Base-by-base conservation (phyloP, 2,888 invertebrate genomes). In the Cantharis lateralis region DNA sequence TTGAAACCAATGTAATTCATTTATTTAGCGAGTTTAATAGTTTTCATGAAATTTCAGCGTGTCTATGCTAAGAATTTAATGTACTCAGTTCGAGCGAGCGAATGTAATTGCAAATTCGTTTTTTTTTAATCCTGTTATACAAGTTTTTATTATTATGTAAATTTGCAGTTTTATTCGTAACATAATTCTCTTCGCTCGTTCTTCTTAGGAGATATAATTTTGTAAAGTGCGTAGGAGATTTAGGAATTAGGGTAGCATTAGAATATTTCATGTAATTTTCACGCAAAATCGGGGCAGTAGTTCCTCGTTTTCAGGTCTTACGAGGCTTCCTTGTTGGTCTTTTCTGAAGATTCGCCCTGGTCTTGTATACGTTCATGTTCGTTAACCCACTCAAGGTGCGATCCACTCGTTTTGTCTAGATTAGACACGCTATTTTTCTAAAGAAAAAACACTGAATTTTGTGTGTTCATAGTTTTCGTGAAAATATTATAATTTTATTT, bases 21-120 rank as follows among this genome's bases (percentile, higher is more conserved):
- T 16, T 28, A 62, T 72, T 64, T 62, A 28, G 32, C 62, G 15
- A 16, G 68, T 74, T 48, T 68, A 62, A 70, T 79, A 80, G 78
- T 78, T 76, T 80, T 87, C 88, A 88, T 88, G 88, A 88, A 88
- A 88, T 88, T 88, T 88, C 87, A 84, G 84, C 86, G 86, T 86
- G 87, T 86, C 82, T 82, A 81, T 82, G 83, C 84, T 82, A 20
- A 83, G 82, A 83, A 80, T 73, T 77, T 77, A 82, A 82, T 82
- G 81, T 83, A 79, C 78, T 81, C 81, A 82, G 82, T 81, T 79
- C 81, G 81, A 82, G 81, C 82, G 81, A 76, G 75, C 70, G 74
- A 66, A 66, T 72, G 62, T 68, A 72, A 71, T 73, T 76, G 18
- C 62, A 68, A 61, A 64, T 62, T 76, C 24, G 15, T 70, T 68